Percentiles rank a stretch among this genome's conserved stretches.
Evolutionary conservation across 2,797 vertebrate species (phyloP).

Genomic region (Cheirogaleus major): DNA sequence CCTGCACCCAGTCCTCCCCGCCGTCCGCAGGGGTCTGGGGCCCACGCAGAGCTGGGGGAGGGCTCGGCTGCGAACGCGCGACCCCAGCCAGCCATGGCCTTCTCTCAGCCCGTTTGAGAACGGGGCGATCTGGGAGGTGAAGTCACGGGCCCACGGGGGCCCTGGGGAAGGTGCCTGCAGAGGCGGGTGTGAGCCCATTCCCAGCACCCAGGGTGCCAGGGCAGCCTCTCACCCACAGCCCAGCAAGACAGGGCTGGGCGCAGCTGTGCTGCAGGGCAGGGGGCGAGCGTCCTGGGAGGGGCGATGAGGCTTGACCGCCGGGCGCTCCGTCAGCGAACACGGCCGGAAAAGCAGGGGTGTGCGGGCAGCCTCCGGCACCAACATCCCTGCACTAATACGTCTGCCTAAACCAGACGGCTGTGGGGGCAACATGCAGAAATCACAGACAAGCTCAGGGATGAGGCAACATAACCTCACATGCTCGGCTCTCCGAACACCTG

Average conservation of each 20-base stretch:
- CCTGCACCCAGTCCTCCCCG: neutral
- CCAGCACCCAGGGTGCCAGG: neutral
- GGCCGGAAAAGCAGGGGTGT: neutral
- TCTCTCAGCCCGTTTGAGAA: neutral
- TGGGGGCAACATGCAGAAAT: accelerated
- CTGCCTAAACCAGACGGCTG: neutral
- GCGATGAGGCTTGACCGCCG: accelerated
- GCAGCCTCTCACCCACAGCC: neutral
- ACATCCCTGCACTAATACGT: accelerated
- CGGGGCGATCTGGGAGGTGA: neutral
- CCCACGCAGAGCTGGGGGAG: accelerated
- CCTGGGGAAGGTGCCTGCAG: neutral
- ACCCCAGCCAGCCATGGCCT: accelerated
- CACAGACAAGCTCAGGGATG: neutral
- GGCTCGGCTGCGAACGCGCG: neutral
- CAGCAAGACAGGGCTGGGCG: accelerated
- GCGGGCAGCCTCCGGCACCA: neutral
- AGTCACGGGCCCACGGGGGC: neutral
- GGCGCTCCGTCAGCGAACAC: neutral
- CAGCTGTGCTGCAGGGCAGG: neutral
- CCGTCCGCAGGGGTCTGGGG: neutral
- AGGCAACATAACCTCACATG: accelerated
- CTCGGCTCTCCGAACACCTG: too few relatives aligned
- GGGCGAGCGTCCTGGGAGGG: neutral
- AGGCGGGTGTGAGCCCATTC: neutral